Evolutionary conservation across 2,888 invertebrate genomes (phyloP).

Genomic region (Campoplex nolae): DNA sequence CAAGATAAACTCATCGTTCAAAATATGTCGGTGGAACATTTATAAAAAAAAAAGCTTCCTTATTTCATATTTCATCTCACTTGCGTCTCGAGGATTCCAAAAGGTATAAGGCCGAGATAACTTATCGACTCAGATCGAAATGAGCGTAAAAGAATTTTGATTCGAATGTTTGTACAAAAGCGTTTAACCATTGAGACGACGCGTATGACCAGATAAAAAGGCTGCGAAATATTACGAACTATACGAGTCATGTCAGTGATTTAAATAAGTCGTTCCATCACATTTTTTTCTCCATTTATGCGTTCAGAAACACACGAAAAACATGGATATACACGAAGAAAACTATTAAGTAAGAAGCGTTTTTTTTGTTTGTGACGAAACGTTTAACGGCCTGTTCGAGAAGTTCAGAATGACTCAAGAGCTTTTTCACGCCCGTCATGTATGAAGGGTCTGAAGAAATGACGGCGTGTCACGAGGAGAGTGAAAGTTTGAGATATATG

Average conservation of each 20-base stretch:
- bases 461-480: conserved; percentile 50
- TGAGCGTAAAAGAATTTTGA: too few species aligned
- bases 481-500: conserved; percentile 45
- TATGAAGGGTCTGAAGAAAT: conserved; percentile 28
- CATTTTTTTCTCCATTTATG: background rate
- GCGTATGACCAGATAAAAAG: too few species aligned
- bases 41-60: background rate
- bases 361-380: conserved; percentile 31
- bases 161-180: too few species aligned
- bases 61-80: too few species aligned
- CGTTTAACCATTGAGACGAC: too few species aligned
- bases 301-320: background rate
- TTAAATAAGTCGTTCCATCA: background rate
- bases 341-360: conserved; percentile 10
- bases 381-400: conserved; percentile 24
- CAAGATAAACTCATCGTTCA: background rate
- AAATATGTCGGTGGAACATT: background rate
- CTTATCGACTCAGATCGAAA: too few species aligned
- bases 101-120: too few species aligned
- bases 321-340: background rate
- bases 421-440: conserved; percentile 20
- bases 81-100: too few species aligned
- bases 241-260: background rate
- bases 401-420: conserved; percentile 37
- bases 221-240: background rate